These are phyloP conservation scores for Chrysina gloriosa DNA, from an alignment of 2,888 invertebrate species.

Conservation along the genomic window DNA sequence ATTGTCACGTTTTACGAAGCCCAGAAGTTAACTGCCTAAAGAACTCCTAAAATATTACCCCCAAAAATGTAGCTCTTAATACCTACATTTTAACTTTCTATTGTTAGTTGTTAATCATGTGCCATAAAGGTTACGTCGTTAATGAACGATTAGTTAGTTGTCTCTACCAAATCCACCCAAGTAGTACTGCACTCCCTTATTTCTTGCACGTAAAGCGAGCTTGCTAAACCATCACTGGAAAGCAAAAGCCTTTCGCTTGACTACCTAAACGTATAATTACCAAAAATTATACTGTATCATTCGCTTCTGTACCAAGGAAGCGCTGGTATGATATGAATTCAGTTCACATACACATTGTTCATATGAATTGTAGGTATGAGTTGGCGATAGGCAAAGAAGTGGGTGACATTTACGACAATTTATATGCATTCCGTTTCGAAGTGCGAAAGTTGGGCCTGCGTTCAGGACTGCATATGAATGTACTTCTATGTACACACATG, in stretches of 20 bases:
- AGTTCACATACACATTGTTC: background rate
- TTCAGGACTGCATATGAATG: constrained; percentile 2
- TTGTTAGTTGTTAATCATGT: too few species aligned
- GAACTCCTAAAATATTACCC: too few species aligned
- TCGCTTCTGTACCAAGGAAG: background rate
- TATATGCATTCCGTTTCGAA: constrained; percentile 22
- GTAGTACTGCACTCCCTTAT: too few species aligned
- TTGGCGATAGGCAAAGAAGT: constrained; percentile 22
- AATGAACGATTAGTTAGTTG: too few species aligned
- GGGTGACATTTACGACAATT: constrained; percentile 26
- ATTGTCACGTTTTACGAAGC: too few species aligned
- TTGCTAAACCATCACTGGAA: background rate
- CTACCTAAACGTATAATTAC: background rate
- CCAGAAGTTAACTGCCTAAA: too few species aligned
- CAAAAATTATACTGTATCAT: constrained; percentile 10
- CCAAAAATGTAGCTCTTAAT: too few species aligned
- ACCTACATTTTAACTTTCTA: too few species aligned
- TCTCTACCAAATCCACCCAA: too few species aligned
- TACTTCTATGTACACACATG: background rate
- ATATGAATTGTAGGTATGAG: constrained; percentile 3
- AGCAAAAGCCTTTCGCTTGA: background rate
- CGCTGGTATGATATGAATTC: background rate
- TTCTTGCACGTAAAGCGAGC: too few species aligned
- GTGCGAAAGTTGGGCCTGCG: constrained; percentile 5
- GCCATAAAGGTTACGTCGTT: too few species aligned